A percentile compares a stretch with the other conserved stretches of the same genome.
Evolutionary conservation across 2,797 vertebrate species (phyloP).

Genomic region (Zalophus californianus): DNA sequence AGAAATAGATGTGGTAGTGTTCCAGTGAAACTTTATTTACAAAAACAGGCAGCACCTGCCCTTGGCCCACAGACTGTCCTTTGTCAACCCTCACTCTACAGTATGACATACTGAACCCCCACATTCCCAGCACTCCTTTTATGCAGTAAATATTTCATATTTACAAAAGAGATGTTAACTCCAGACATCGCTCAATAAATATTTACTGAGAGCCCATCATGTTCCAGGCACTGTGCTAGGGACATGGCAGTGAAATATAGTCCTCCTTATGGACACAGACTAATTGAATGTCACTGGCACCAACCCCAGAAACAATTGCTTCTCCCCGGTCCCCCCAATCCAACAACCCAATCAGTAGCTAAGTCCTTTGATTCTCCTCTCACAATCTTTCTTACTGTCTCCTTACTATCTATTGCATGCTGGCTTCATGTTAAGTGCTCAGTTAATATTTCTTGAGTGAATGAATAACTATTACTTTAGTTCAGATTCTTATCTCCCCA

Average conservation of each 20-base stretch:
- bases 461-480: neutral
- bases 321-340: neutral
- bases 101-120: neutral
- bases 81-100: neutral
- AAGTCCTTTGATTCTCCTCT: neutral
- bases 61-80: neutral
- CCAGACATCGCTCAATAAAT: neutral
- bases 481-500: neutral
- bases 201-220: neutral
- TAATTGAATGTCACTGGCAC: neutral
- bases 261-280: neutral
- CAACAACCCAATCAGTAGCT: neutral
- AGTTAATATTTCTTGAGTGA: neutral
- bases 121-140: neutral
- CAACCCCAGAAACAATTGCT: neutral
- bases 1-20: neutral
- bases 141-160: neutral
- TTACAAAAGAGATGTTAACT: neutral
- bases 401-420: neutral
- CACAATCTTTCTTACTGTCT: neutral
- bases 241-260: neutral
- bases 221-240: neutral
- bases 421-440: neutral
- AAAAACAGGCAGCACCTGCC: neutral
- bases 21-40: neutral